Evolutionary conservation across 2,797 vertebrate genomes (phyloP).

Genomic region (Cottoperca gobio): DNA sequence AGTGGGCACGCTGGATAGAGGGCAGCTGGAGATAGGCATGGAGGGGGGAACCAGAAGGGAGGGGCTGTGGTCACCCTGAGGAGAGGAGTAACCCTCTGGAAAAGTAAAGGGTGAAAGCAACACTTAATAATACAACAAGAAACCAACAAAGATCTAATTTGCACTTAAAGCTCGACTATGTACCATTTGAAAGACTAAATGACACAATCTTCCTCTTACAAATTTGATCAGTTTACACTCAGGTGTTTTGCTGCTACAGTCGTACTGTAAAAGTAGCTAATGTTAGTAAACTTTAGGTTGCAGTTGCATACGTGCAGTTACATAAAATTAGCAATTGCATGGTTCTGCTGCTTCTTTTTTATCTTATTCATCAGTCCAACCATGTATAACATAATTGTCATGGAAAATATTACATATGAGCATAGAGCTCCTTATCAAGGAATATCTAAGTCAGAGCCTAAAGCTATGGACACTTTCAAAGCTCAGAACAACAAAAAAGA

Average conservation of each 20-base stretch:
- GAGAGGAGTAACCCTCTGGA: conserved; percentile 88
- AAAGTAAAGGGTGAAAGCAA: conserved; percentile 16
- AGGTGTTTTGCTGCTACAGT: background rate
- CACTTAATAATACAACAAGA: conserved; percentile 1
- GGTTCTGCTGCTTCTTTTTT: conserved; percentile 30
- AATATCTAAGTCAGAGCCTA: conserved; percentile 27
- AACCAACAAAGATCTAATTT: background rate
- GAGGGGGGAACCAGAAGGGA: conserved; percentile 90
- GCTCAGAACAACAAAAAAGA: conserved; percentile 22
- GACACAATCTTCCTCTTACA: background rate
- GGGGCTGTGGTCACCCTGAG: conserved; percentile 92
- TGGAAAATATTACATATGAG: conserved; percentile 3
- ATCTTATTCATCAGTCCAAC: conserved; percentile 29
- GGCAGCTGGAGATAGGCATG: conserved; percentile 93
- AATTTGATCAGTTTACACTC: background rate
- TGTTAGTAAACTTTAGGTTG: background rate
- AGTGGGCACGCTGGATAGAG: conserved; percentile 91
- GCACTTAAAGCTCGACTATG: background rate
- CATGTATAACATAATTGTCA: conserved; percentile 17
- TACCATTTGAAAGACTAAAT: background rate
- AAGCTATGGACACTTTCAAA: conserved; percentile 32
- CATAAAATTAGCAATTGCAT: background rate
- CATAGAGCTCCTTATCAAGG: conserved; percentile 30
- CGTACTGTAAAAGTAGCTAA: background rate
- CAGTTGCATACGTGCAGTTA: background rate